Evolutionary conservation across 2,888 invertebrate species (phyloP), one percentile per base, ranked within the genome.

Genomic region (Rhabditoides inermis): DNA sequence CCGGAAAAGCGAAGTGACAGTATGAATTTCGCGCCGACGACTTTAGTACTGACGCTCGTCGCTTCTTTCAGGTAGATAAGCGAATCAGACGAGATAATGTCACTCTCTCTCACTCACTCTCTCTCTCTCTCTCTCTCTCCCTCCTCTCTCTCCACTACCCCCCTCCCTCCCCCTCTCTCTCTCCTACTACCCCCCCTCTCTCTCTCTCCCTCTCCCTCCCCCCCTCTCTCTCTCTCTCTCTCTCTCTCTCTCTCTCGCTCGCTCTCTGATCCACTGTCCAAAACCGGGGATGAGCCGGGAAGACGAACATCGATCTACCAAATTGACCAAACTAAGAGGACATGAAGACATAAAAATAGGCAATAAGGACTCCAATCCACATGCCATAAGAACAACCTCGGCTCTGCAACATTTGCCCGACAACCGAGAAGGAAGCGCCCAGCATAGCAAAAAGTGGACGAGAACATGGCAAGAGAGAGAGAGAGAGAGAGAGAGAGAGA

Each of bases 21-120:
- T 18, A 18, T 10, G 18, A 44, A 27, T n/a, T n/a, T 22, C 22
- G 23, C 4, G 20, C n/a, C n/a, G 22, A 23, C n/a, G 20, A 22
- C 20, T n/a, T 22, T 18, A 42, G 42, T 23, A 18, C 18, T 12
- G n/a, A 15, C 15, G 42, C 18, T 22, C 18, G 23, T 20, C 22
- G 42, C 15, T 22, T 20, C 15, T 15, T 23, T 18, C 25, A 23
- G 42, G 42, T 22, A n/a, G 25, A n/a, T 23, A 23, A 23, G 25
- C 3, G 5, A 42, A 23, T 23, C 20, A 23, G 23, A 42, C n/a
- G 42, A 23, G 23, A 42, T 22, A 23, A 18, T 42, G 15, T 42
- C 42, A 23, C 26, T 42, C 2, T 42, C 42, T 42, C 23, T 42
- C 23, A 22, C 42, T 23, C 42, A 23, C 42, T 42, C 42, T 42